Conservation (phyloP, 1,140 invertebrate species). For the Pseudobourletiella spinata region DNA sequence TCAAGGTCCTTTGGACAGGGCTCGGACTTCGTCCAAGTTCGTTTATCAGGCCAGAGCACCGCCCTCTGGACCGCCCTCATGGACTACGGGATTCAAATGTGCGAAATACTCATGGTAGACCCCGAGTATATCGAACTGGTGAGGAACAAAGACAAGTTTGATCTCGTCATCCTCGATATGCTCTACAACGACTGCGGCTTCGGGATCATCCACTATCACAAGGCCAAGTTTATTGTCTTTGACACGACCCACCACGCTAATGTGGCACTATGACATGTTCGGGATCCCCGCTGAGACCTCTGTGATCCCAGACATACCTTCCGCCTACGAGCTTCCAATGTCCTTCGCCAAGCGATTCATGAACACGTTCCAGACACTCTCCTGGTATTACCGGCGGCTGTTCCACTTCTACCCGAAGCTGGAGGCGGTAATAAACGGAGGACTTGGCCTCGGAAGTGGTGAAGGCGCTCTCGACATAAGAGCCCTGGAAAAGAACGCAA, state of each 20-base stretch:
- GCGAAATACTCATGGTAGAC: conserved; percentile 8
- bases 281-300: conserved; percentile 17
- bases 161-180: conserved; percentile 63
- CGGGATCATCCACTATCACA: conserved; percentile 51
- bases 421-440: conserved; percentile 8
- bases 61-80: neutral
- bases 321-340: neutral
- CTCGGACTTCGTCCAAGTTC: neutral
- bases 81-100: neutral
- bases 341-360: conserved; percentile 1
- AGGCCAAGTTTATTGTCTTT: conserved; percentile 44
- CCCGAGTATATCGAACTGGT: neutral
- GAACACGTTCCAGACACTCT: conserved; percentile 9
- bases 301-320: conserved; percentile 12
- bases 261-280: conserved; percentile 12
- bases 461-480: neutral
- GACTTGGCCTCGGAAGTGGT: neutral
- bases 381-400: neutral
- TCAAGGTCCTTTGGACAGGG: neutral
- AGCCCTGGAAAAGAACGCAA: neutral
- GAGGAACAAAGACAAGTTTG: conserved; percentile 42
- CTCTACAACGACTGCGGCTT: conserved; percentile 67
- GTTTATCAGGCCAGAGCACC: neutral
- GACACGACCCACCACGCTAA: neutral
- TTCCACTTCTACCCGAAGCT: neutral